Base-by-base conservation (phyloP, 1,140 invertebrate genomes). In the Drosophila carrolli region DNA sequence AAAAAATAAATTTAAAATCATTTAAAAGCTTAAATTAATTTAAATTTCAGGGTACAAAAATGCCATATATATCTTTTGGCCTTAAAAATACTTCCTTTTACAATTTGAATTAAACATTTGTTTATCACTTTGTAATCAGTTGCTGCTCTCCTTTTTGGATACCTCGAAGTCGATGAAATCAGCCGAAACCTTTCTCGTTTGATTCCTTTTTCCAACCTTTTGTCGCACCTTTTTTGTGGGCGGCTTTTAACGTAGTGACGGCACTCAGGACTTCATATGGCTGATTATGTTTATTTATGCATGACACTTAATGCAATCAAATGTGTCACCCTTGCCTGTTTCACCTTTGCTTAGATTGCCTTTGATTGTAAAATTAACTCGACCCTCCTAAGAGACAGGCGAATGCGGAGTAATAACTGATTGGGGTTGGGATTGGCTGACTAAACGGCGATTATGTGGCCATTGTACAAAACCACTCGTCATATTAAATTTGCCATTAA, bases 241-340 rank as follows among this genome's bases (percentile, higher is more conserved):
- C 55, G 51, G 54, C 44, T 74, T 62, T 82, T 63, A 63, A 51
- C 62, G 50, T 53, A 50, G 16, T 65, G 43, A 19, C 11, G 58
- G 43, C 57, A 70, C 63, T 81, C 71, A 74, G 48, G 47, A 50
- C 50, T 75, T 50, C 59, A 65, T 56, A 76, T 60, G 76, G 54
- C 72, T 77, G 84, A 86, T 88, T 86, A 86, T 88, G 79, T 88
- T 86, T 86, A 86, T 88, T 88, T 88, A 86, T 86, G 83, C 83
- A 81, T 55, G 41, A 60, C 75, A 88, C 73, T 88, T 86, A 88
- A 86, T 88, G 83, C 83, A 86, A 88, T 86, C 83, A 86, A 88
- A 63, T 63, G 48, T 67, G 58, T 60, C 57, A 32, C 56, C 63
- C 29, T 32, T 23, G 54, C 11, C 32, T 4, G 60, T 4, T 10